Percentiles rank a stretch among this genome's conserved stretches.
Evolutionary conservation across 2,888 invertebrate species (phyloP).

Genomic region (Lasioglossum figueresi): DNA sequence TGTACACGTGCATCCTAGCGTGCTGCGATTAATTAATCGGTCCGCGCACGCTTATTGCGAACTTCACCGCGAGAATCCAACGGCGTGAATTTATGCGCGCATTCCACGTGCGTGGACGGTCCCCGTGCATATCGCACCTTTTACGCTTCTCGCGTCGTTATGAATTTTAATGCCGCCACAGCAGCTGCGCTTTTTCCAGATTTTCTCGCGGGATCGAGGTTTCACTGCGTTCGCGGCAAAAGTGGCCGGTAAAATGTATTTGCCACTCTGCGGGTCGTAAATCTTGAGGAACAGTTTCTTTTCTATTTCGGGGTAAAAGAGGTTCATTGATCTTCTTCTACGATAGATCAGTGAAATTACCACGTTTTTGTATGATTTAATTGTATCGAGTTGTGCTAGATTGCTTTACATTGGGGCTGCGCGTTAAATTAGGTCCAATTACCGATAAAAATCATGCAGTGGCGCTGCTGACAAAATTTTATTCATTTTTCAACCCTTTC

Average conservation of each 20-base stretch:
- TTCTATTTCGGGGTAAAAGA: rapidly evolving
- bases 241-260: background rate
- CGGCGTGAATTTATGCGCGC: background rate
- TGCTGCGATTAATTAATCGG: background rate
- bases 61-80: background rate
- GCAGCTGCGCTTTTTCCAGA: background rate
- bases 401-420: background rate
- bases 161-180: background rate
- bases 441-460: background rate
- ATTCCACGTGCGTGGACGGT: background rate
- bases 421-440: background rate
- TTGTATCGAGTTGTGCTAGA: background rate
- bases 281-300: background rate
- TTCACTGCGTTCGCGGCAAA: background rate
- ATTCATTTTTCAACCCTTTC: background rate
- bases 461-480: background rate
- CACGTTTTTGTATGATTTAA: too few relatives aligned
- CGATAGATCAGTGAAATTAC: background rate
- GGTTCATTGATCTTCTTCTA: background rate
- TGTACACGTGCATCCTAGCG: constrained; percentile 7
- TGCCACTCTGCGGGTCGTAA: background rate
- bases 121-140: background rate
- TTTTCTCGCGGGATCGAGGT: background rate
- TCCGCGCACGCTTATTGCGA: background rate
- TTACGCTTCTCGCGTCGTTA: background rate